Evolutionary conservation across 2,797 vertebrate genomes (phyloP).

Genomic region (Caiman crocodilus): DNA sequence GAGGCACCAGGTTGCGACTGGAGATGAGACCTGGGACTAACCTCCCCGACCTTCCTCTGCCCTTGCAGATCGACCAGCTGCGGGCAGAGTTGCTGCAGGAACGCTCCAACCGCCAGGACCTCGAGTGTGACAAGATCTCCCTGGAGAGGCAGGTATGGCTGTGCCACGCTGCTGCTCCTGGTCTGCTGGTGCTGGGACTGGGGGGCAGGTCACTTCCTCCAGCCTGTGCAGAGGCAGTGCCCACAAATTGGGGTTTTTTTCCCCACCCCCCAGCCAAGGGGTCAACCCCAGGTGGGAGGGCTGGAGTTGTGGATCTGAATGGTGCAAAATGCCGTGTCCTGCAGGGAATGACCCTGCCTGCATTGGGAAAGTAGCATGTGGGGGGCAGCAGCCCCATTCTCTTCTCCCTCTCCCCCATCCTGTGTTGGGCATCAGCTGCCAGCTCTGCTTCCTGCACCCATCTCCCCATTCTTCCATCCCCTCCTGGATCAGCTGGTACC

Average conservation of each 20-base stretch:
- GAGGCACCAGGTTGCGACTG: rapidly evolving
- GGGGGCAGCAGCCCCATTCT: too few relatives aligned
- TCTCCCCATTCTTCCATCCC: too few relatives aligned
- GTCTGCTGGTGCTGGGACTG: rapidly evolving
- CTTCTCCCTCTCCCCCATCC: too few relatives aligned
- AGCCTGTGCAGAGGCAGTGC: too few relatives aligned
- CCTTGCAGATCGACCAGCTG: slow-evolving; percentile 90
- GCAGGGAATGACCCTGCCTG: rapidly evolving
- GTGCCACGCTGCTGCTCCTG: rapidly evolving
- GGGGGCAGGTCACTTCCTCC: neutral
- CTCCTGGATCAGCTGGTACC: too few relatives aligned
- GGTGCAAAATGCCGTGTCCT: neutral
- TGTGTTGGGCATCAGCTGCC: too few relatives aligned
- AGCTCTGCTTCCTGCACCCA: too few relatives aligned
- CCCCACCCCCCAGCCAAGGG: too few relatives aligned
- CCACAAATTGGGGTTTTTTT: too few relatives aligned
- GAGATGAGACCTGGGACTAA: rapidly evolving
- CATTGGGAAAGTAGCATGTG: neutral
- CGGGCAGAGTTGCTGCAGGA: slow-evolving; percentile 95
- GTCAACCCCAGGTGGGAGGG: neutral
- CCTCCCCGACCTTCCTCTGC: neutral
- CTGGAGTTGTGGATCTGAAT: neutral
- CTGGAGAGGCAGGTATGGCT: slow-evolving; percentile 92
- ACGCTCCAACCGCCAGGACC: slow-evolving; percentile 91
- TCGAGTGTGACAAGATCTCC: slow-evolving; percentile 94